A percentile compares a stretch with the other conserved stretches of the same genome.
These are phyloP conservation scores for Toxotes chatareus DNA, from an alignment of 2,113 vertebrate species.

Conservation along the genomic window DNA sequence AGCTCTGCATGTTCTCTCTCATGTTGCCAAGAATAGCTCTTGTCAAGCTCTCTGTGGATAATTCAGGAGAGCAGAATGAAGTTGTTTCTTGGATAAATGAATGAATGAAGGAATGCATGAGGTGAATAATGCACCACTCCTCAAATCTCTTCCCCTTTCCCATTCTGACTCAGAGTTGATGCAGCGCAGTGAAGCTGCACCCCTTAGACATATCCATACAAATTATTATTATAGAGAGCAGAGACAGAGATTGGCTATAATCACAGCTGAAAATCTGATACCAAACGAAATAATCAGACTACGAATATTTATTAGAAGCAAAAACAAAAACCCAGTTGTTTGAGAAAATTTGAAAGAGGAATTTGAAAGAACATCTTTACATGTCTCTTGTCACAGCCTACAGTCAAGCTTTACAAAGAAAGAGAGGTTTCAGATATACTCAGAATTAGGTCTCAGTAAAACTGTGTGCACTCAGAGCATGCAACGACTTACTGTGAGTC, in stretches of 20 bases:
- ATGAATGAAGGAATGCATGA: too few species aligned
- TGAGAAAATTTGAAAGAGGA: neutral
- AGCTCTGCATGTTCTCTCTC: neutral
- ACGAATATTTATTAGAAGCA: constrained; percentile 37
- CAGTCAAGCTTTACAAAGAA: neutral
- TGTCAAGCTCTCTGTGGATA: constrained; percentile 3
- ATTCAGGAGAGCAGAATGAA: neutral
- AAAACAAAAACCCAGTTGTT: constrained; percentile 9
- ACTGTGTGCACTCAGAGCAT: neutral
- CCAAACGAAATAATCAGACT: constrained; percentile 23
- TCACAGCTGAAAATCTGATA: constrained; percentile 4
- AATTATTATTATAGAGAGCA: neutral
- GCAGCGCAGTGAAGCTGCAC: neutral
- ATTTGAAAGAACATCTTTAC: neutral
- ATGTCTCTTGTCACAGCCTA: neutral
- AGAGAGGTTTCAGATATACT: neutral
- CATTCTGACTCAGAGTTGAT: constrained; percentile 9
- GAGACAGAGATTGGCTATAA: neutral
- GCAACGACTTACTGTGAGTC: too few species aligned
- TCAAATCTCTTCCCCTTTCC: constrained; percentile 2
- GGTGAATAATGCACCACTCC: neutral
- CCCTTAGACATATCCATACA: neutral
- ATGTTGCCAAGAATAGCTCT: neutral
- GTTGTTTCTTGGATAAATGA: neutral
- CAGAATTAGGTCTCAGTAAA: neutral